phyloP scores from a whole-genome alignment of 2,113 vertebrate genomes.

The Platichthys flesus region DNA sequence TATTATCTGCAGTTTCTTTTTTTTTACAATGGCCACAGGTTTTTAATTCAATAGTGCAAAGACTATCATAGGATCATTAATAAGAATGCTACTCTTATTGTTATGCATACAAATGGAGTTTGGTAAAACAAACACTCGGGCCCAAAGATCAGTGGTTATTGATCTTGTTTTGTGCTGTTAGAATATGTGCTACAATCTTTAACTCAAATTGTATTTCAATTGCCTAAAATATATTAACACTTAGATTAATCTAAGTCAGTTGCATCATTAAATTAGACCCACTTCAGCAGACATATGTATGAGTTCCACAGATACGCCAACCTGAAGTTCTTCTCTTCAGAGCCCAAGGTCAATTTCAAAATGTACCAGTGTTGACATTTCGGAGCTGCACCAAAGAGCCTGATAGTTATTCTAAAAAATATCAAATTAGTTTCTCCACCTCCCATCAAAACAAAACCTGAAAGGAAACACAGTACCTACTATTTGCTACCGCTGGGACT shows the following conservation, averaged over 20 bases:
- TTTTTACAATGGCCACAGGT: slow-evolving; percentile 16
- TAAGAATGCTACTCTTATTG: neutral
- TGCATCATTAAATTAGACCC: neutral
- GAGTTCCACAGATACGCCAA: neutral
- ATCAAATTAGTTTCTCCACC: neutral
- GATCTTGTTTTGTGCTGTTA: neutral
- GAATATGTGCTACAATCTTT: neutral
- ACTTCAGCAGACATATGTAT: neutral
- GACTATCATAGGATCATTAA: neutral
- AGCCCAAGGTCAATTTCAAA: neutral
- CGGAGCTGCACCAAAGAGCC: neutral
- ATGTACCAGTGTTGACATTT: neutral
- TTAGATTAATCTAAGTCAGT: neutral
- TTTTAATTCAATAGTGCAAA: slow-evolving; percentile 17
- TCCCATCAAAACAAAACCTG: slow-evolving; percentile 9
- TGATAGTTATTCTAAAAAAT: neutral
- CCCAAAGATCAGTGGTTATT: neutral
- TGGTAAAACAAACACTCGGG: neutral
- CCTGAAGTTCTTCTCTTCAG: neutral
- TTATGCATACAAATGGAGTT: neutral
- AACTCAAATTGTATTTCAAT: neutral
- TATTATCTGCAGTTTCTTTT: neutral
- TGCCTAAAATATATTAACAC: neutral
- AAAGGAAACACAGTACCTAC: slow-evolving; percentile 10
- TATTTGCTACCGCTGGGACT: slow-evolving; percentile 8